Evolutionary conservation across 2,113 vertebrate species (phyloP), one percentile per base, ranked within the genome.

Genomic region (Potamarius usumacintae): DNA sequence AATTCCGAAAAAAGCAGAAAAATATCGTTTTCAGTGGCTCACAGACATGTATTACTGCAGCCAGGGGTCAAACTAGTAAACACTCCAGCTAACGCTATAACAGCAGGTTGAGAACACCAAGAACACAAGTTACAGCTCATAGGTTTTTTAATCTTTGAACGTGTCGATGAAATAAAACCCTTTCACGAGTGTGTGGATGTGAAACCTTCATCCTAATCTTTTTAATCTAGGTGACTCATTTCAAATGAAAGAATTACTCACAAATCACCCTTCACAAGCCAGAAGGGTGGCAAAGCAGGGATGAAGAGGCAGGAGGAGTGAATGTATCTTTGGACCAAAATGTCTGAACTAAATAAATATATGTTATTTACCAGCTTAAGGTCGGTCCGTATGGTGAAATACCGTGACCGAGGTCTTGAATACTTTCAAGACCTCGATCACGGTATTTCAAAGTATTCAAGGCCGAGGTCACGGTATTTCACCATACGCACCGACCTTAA

Each of bases 281-380:
- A 69, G n/a, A 30, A 30, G 15, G 65, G 11, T 69, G 17, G 71
- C 34, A 25, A 55, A 27, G 1, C 22, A 1, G 12, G n/a, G 8
- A 34, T 58, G 27, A 15, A 88, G 86, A 77, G 58, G 27, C 87
- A 89, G 87, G 82, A 53, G 25, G 71, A 25, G 17, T 48, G 7
- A 42, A 42, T 18, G 15, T 9, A 72, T 22, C 42, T 42, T 42
- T 0, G 4, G 42, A 42, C 42, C 42, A 42, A 42, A 42, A 42
- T 42, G 42, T 42, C 42, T 42, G 42, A 42, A 42, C 42, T 4
- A 42, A 42, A 42, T 42, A 42, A 4, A 42, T 42, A 42, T 42
- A 4, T 34, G 34, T 34, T 34, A 34, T 34, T 34, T 34, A 34
- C 34, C 34, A 34, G 34, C 34, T 34, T 30, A 30, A 30, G 34